Base-by-base conservation (phyloP, 1,140 invertebrate genomes). In the Hylaeus volcanicus region DNA sequence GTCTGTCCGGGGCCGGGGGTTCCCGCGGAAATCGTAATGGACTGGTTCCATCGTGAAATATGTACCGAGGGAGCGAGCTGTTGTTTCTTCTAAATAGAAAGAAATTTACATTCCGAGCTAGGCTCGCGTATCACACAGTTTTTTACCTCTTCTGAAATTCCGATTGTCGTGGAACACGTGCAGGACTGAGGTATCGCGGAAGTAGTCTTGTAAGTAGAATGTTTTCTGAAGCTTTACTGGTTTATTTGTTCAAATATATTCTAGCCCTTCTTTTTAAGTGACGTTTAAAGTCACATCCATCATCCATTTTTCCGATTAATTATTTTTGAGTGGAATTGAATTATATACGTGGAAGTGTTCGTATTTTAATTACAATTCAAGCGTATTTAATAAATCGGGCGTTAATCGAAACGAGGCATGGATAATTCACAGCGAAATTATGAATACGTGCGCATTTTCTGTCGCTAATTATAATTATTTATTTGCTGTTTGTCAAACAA, bases 401-500 rank as follows among this genome's bases (percentile, higher is more conserved):
- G 63, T 43, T 26, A 66, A 56, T 66, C 11, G 41, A 12, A 48
- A 14, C 11, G 41, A 61, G 39, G 39, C 51, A 60, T 48, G 2
- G 14, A 48, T 55, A 73, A 79, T 45, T 63, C 8, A 5, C 8
- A 4, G 43, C 11, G 8, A 53, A 12, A 78, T 72, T 63, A 41
- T 26, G 58, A 79, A 63, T 43, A 63, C 48, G 76, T 39, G 11
- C 5, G 12, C 8, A 11, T 43, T 73, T 77, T 45, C 11, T 43
- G 5, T 3, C 12, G 26, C 15, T 48, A 72, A 72, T 79, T 79
- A 72, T 43, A 79, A 79, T 79, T 79, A 79, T 72, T 72, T 51
- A 69, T 15, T 72, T 51, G 45, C 43, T 48, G 14, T 79, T 79
- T 72, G 69, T 72, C 69, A 55, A 73, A 64, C 41, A 73, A 73